These are phyloP conservation scores for Darevskia mixta DNA, from an alignment of 2,797 vertebrate species.

Conservation along the genomic window DNA sequence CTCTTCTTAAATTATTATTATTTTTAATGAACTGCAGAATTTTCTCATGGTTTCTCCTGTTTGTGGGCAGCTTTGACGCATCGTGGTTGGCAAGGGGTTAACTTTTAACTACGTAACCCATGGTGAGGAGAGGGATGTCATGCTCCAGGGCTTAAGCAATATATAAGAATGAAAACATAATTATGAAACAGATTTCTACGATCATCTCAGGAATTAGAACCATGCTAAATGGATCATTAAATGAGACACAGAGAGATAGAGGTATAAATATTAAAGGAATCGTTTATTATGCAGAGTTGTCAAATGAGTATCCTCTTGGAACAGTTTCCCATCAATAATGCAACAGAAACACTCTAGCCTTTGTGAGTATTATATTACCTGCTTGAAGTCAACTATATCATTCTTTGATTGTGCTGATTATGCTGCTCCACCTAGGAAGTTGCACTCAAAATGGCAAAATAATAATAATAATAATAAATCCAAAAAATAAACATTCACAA, in stretches of 20 bases:
- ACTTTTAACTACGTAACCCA: constrained; percentile 10
- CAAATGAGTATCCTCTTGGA: constrained; percentile 43
- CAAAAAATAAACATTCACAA: too few relatives aligned
- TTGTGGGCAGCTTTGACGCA: neutral
- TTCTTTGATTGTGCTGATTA: neutral
- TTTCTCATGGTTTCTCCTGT: neutral
- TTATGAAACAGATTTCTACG: constrained; percentile 62
- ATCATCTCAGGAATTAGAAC: constrained; percentile 57
- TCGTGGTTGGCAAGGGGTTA: neutral
- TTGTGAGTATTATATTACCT: neutral
- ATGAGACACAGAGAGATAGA: constrained; percentile 46
- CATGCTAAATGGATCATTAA: constrained; percentile 62
- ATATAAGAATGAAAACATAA: constrained; percentile 38
- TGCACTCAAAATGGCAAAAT: neutral
- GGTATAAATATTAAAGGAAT: constrained; percentile 58
- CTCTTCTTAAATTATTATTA: too few relatives aligned
- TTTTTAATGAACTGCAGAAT: neutral
- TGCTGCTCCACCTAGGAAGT: neutral
- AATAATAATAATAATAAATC: too few relatives aligned
- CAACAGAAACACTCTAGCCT: neutral
- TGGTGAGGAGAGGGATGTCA: constrained; percentile 10
- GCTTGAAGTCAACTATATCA: constrained; percentile 6
- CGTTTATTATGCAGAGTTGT: constrained; percentile 45
- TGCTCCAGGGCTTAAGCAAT: constrained; percentile 49
- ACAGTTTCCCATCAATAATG: constrained; percentile 47